phyloP scores from a whole-genome alignment of 2,888 invertebrate genomes.

The Palloptera scutellata region DNA sequence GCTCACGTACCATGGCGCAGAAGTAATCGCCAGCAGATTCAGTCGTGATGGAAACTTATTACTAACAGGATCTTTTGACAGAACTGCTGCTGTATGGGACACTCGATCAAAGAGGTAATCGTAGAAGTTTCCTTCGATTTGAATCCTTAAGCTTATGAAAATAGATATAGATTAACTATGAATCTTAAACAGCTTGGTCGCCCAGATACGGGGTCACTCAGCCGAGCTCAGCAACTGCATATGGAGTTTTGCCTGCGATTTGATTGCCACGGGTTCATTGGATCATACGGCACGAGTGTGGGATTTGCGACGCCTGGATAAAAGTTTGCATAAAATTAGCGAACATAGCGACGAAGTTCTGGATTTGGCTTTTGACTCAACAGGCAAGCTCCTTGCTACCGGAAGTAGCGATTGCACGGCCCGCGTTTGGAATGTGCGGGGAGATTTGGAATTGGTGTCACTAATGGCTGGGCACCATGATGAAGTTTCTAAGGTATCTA shows the following conservation, averaged over 20 bases:
- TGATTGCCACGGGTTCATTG: slow-evolving; percentile 75
- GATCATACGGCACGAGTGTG: slow-evolving; percentile 77
- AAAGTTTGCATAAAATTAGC: slow-evolving; percentile 68
- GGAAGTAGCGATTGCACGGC: slow-evolving; percentile 80
- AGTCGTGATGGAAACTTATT: slow-evolving; percentile 74
- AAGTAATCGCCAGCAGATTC: slow-evolving; percentile 78
- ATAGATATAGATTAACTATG: background rate
- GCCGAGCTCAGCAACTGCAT: slow-evolving; percentile 75
- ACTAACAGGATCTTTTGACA: slow-evolving; percentile 83
- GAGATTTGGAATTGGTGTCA: slow-evolving; percentile 68
- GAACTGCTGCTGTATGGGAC: slow-evolving; percentile 80
- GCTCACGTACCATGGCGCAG: slow-evolving; percentile 75
- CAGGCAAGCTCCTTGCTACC: slow-evolving; percentile 76
- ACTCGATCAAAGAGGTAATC: slow-evolving; percentile 70
- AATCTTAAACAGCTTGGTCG: slow-evolving; percentile 65
- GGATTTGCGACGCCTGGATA: slow-evolving; percentile 69
- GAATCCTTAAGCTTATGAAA: background rate
- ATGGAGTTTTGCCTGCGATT: slow-evolving; percentile 73
- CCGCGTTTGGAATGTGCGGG: slow-evolving; percentile 72
- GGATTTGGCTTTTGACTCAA: slow-evolving; percentile 79
- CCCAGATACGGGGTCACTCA: slow-evolving; percentile 70
- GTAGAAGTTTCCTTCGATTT: slow-evolving; percentile 1
- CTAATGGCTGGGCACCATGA: slow-evolving; percentile 73
- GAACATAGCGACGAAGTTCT: slow-evolving; percentile 76
- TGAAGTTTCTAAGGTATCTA: slow-evolving; percentile 72